phyloP scores from a whole-genome alignment of 1,140 invertebrate genomes.

The Anastrepha obliqua region DNA sequence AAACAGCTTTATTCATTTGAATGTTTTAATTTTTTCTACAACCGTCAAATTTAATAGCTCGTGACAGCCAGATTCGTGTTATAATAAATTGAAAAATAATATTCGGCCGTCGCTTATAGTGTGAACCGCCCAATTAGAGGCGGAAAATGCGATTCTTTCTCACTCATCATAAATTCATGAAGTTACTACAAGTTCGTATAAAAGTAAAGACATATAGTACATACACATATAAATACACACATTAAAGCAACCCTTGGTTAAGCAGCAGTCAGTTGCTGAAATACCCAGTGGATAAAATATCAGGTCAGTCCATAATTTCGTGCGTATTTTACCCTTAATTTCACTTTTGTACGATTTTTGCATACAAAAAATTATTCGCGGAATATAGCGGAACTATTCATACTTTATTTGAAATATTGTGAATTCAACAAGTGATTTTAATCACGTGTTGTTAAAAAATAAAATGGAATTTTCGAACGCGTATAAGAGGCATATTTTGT shows the following conservation, averaged over 20 bases:
- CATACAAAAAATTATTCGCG: too few species aligned
- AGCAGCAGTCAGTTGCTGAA: neutral
- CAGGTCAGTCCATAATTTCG: too few species aligned
- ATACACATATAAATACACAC: neutral
- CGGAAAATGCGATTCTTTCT: neutral
- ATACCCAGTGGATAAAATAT: slow-evolving; percentile 9
- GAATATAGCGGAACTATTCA: too few species aligned
- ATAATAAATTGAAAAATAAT: slow-evolving; percentile 40
- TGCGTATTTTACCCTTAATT: too few species aligned
- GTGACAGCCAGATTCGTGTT: slow-evolving; percentile 1
- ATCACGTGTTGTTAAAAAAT: too few species aligned
- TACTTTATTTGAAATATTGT: too few species aligned
- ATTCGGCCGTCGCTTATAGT: neutral
- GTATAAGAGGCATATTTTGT: too few species aligned
- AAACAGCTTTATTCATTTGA: slow-evolving; percentile 5
- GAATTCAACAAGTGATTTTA: too few species aligned
- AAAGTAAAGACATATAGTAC: neutral
- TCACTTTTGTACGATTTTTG: too few species aligned
- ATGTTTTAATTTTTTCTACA: neutral
- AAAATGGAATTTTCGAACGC: too few species aligned
- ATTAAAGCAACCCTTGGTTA: slow-evolving; percentile 2
- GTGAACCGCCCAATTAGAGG: slow-evolving; percentile 31
- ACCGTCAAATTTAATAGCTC: slow-evolving; percentile 20
- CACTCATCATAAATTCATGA: neutral
- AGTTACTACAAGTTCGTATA: neutral